These are phyloP conservation scores for Copidosoma floridanum DNA, from an alignment of 1,140 invertebrate genomes.

Conservation along the genomic window DNA sequence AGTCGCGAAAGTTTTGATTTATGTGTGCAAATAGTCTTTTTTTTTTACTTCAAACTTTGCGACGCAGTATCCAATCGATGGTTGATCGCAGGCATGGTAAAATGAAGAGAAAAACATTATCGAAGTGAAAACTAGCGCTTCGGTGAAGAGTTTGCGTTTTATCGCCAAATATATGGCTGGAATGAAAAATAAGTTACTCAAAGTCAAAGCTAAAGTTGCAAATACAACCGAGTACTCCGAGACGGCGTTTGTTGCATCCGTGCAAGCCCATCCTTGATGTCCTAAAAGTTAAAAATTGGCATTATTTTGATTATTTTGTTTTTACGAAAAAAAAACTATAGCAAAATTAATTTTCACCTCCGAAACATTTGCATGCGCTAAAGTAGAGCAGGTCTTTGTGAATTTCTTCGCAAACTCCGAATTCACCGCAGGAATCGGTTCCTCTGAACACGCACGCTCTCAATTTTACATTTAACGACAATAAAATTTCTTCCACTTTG, in stretches of 20 bases:
- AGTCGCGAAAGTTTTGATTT: too few relatives aligned
- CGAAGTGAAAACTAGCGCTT: conserved; percentile 77
- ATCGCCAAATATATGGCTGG: conserved; percentile 81
- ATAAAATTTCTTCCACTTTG: conserved; percentile 54
- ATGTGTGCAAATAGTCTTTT: too few relatives aligned
- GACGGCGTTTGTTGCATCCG: conserved; percentile 72
- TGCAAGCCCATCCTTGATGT: conserved; percentile 79
- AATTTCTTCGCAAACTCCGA: conserved; percentile 58
- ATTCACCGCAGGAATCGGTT: conserved; percentile 51
- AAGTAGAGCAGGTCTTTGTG: conserved; percentile 57
- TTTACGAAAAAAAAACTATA: conserved; percentile 1
- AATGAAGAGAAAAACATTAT: conserved; percentile 88
- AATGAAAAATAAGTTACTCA: conserved; percentile 85
- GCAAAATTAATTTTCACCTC: conserved; percentile 41
- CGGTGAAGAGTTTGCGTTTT: conserved; percentile 73
- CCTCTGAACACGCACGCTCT: conserved; percentile 55
- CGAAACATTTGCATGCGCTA: conserved; percentile 57
- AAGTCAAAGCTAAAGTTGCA: conserved; percentile 72
- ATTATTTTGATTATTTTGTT: neutral
- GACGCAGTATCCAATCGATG: conserved; percentile 48
- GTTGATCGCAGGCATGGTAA: conserved; percentile 74
- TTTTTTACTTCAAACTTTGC: conserved; percentile 48
- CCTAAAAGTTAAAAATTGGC: conserved; percentile 49
- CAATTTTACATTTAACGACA: conserved; percentile 57
- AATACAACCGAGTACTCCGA: conserved; percentile 66